A percentile compares a stretch with the other conserved stretches of the same genome.
Conservation (phyloP, 2,113 vertebrate genomes). For the Motacilla tschutschensis region DNA sequence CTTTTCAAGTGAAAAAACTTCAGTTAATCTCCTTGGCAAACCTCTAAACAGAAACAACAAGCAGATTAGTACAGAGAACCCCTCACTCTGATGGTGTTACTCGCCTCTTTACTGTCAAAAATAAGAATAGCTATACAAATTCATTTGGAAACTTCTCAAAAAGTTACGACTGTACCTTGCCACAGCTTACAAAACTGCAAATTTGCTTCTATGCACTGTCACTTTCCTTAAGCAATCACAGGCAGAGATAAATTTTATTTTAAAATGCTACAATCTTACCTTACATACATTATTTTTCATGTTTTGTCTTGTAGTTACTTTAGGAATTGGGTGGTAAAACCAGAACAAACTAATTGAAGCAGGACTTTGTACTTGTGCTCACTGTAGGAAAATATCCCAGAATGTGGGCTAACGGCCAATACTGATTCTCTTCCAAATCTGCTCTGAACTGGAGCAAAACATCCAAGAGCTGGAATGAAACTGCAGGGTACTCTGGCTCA, state of each 20-base stretch:
- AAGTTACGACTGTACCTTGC: not conserved
- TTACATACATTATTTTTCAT: not conserved
- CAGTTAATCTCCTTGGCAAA: not conserved
- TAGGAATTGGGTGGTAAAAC: not conserved
- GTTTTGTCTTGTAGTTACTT: not conserved
- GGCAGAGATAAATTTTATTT: not conserved
- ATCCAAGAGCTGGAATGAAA: not conserved
- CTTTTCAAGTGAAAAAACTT: not conserved
- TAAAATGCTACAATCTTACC: not conserved
- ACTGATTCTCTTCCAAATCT: not conserved
- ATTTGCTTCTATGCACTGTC: not conserved
- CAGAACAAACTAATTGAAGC: not conserved
- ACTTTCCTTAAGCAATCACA: not conserved
- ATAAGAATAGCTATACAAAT: not conserved
- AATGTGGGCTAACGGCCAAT: not conserved
- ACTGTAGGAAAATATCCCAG: not conserved
- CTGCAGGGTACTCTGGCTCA: not conserved
- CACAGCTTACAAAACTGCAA: not conserved
- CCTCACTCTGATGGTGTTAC: not conserved
- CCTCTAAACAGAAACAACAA: not conserved
- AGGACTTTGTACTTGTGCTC: not conserved
- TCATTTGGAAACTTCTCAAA: not conserved
- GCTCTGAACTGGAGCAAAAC: not conserved
- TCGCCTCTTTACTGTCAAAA: not conserved
- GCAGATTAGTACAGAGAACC: not conserved